phyloP scores from a whole-genome alignment of 2,888 invertebrate species.

The Napeogenes sylphis region DNA sequence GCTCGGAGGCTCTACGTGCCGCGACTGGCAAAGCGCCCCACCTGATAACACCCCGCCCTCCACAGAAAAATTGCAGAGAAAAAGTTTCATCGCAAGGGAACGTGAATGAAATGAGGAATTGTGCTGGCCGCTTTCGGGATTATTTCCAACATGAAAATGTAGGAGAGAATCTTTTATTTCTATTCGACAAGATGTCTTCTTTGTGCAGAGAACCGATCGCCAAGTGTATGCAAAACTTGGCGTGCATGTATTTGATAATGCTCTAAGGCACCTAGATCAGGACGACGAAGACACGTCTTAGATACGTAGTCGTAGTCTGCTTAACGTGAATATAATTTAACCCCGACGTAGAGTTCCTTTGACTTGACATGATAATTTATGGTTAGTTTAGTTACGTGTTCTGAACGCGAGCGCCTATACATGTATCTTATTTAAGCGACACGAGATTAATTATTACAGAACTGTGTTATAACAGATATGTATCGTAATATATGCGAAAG shows the following conservation, averaged over 20 bases:
- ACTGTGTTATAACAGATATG: slow-evolving; percentile 25
- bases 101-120: slow-evolving; percentile 78
- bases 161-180: slow-evolving; percentile 65
- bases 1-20: slow-evolving; percentile 66
- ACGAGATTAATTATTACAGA: slow-evolving; percentile 46
- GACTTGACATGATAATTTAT: slow-evolving; percentile 49
- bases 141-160: slow-evolving; percentile 70
- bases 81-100: slow-evolving; percentile 77
- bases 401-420: slow-evolving; percentile 39
- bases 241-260: slow-evolving; percentile 14
- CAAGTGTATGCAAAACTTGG: slow-evolving; percentile 17
- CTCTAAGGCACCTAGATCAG: slow-evolving; percentile 17
- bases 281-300: slow-evolving; percentile 21
- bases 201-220: slow-evolving; percentile 38
- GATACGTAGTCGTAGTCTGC: slow-evolving; percentile 23
- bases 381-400: slow-evolving; percentile 47
- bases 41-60: slow-evolving; percentile 74
- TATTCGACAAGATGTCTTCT: slow-evolving; percentile 58
- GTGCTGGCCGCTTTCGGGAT: slow-evolving; percentile 73
- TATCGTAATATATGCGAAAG: background rate
- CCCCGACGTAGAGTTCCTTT: slow-evolving; percentile 39
- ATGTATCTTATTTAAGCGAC: slow-evolving; percentile 44
- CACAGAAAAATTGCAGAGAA: slow-evolving; percentile 77
- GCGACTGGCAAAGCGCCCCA: slow-evolving; percentile 71
- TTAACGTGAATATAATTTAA: slow-evolving; percentile 37